Evolutionary conservation across 2,113 vertebrate species (phyloP), one percentile per base, ranked within the genome.

Genomic region (Uria aalge): DNA sequence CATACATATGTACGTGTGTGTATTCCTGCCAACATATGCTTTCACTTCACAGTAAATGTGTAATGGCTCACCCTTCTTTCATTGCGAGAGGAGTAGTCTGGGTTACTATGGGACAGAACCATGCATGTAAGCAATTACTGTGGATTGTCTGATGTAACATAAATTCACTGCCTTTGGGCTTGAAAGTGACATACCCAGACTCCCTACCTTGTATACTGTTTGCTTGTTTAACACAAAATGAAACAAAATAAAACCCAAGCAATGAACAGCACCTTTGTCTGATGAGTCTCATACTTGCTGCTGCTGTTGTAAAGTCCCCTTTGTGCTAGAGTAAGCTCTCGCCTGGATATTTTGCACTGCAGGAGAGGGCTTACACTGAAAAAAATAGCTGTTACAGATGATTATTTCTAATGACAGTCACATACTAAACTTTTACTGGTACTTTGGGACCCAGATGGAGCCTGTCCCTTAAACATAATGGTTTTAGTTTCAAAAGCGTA

Each of bases 191-290:
- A 62, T 88, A 64, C 48, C 36, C 50, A 73, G 57, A 68, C 87
- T 91, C 85, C 84, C 32, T 91, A 88, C 48, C 40, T 78, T 69
- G 55, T 85, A 3, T 71, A 38, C 72, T 85, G 38, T 80, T 94
- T 80, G 82, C 57, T 92, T 80, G 67, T 69, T 79, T 47, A 81
- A 80, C 55, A 17, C 52, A 72, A 81, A 87, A 81, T 77, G 72
- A 69, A 62, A 12, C 27, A 50, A 62, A 85, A 38, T 67, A 82
- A 93, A 84, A 7, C 22, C 27, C 27, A 40, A 56, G 81, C 92
- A 2, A 7, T 90, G 71, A 96, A 82, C 77, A 88, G 93, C 82
- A 73, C 45, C 74, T 88, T 95, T 96, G 96, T 97, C 69, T 78
- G 53, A 15, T 66, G 63, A 34, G 43, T 74, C 56, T 88, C 17